These are phyloP conservation scores for Lucifuga dentata DNA, from an alignment of 2,113 vertebrate species.

Conservation along the genomic window DNA sequence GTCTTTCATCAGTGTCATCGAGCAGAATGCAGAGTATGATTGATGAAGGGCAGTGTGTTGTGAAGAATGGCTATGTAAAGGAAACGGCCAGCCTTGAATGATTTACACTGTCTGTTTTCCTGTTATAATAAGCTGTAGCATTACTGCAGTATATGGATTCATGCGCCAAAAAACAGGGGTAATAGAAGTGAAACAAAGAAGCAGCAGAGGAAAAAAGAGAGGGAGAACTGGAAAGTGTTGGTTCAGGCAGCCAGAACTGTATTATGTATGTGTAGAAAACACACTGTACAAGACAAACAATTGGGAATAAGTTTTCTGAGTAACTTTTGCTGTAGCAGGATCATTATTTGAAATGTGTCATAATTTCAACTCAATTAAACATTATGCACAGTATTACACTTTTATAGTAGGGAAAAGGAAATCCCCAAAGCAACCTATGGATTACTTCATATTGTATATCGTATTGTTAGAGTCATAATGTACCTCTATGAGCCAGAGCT, in stretches of 20 bases:
- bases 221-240: background rate
- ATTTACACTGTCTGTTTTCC: slow-evolving; percentile 68
- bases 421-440: slow-evolving; percentile 11
- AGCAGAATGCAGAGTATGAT: slow-evolving; percentile 61
- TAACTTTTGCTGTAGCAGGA: background rate
- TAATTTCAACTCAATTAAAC: slow-evolving; percentile 21
- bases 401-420: too few relatives aligned
- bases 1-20: slow-evolving; percentile 23
- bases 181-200: slow-evolving; percentile 49
- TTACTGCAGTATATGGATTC: slow-evolving; percentile 58
- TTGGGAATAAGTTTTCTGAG: background rate
- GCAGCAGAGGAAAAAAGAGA: background rate
- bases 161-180: slow-evolving; percentile 40
- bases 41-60: slow-evolving; percentile 64
- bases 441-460: slow-evolving; percentile 43
- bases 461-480: slow-evolving; percentile 47
- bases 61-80: slow-evolving; percentile 62
- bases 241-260: background rate
- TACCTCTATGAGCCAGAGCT: slow-evolving; percentile 49
- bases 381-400: too few relatives aligned
- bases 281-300: slow-evolving; percentile 19
- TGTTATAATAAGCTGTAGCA: slow-evolving; percentile 56
- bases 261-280: slow-evolving; percentile 34
- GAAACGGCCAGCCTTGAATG: slow-evolving; percentile 67
- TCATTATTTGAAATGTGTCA: background rate